A percentile compares a stretch with the other conserved stretches of the same genome.
phyloP scores from a whole-genome alignment of 2,888 invertebrate genomes.

The Eulithis testata region DNA sequence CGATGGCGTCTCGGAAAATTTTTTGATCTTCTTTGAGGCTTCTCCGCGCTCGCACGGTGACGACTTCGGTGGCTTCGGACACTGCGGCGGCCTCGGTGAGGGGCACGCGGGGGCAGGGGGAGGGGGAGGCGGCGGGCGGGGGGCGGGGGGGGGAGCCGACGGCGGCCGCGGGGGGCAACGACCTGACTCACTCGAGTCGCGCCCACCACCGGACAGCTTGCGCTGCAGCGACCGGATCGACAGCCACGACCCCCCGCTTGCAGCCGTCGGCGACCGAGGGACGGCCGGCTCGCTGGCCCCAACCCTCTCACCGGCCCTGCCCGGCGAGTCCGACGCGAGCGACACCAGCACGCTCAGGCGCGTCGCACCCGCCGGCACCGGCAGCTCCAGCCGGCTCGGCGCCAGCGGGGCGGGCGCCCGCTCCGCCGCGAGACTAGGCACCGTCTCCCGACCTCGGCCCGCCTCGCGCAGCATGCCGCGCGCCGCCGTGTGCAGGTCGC shows the following conservation, averaged over 20 bases:
- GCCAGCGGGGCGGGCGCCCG: neutral
- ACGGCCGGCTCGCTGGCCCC: neutral
- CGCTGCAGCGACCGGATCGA: constrained; percentile 45
- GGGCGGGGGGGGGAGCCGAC: neutral
- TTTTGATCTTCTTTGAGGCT: neutral
- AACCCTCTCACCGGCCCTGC: neutral
- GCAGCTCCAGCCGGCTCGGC: constrained; percentile 12
- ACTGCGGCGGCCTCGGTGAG: neutral
- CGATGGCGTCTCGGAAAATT: neutral
- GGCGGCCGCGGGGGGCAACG: neutral
- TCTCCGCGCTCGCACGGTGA: constrained; percentile 3
- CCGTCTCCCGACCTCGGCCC: constrained; percentile 50
- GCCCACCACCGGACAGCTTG: constrained; percentile 35
- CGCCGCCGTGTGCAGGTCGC: constrained; percentile 41
- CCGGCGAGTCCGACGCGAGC: constrained; percentile 1
- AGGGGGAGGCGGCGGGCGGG: neutral
- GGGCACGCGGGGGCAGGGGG: neutral
- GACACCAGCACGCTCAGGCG: constrained; percentile 14
- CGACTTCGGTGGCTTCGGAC: neutral
- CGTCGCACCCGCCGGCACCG: constrained; percentile 11
- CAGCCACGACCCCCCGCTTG: constrained; percentile 43
- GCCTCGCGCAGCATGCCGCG: constrained; percentile 45
- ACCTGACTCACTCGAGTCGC: neutral
- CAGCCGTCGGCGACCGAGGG: neutral
- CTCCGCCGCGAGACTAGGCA: neutral